Conservation (phyloP, 2,113 vertebrate species). For the Microtus ochrogaster region DNA sequence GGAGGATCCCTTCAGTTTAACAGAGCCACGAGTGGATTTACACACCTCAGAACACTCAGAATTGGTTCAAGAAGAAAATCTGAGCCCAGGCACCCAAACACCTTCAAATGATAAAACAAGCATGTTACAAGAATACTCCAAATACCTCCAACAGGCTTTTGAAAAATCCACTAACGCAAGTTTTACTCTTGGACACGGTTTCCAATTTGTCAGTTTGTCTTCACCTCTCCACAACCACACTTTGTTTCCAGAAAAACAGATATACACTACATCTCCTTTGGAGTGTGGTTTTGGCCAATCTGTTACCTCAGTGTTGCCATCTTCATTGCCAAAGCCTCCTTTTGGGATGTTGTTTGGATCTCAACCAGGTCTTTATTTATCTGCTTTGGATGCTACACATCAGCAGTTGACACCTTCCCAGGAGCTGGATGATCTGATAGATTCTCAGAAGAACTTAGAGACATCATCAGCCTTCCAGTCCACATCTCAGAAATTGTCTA, state of each 20-base stretch:
- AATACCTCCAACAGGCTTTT: conserved; percentile 98
- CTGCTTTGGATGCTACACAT: conserved; percentile 94
- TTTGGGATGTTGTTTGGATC: conserved; percentile 97
- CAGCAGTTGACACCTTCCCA: conserved; percentile 99
- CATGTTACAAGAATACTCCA: conserved; percentile 98
- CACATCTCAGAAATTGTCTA: conserved; percentile 93
- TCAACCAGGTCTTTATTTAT: conserved; percentile 95
- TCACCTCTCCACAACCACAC: conserved; percentile 95
- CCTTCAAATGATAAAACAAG: conserved; percentile 93
- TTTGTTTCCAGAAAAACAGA: conserved; percentile 96
- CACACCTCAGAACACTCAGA: conserved; percentile 94
- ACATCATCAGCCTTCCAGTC: conserved; percentile 94
- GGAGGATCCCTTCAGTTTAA: conserved; percentile 95
- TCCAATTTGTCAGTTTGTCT: conserved; percentile 95
- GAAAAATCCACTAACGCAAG: conserved; percentile 96
- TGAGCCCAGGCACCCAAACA: conserved; percentile 90
- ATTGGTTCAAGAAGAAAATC: conserved; percentile 91
- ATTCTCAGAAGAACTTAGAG: conserved; percentile 93
- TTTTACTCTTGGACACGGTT: conserved; percentile 94
- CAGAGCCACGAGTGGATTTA: conserved; percentile 95
- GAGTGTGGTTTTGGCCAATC: conserved; percentile 96
- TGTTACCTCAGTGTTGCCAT: conserved; percentile 95
- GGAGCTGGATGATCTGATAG: conserved; percentile 98
- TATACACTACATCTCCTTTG: conserved; percentile 94
- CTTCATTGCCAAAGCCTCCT: conserved; percentile 96